Percentiles rank a stretch among this genome's conserved stretches.
phyloP scores from a whole-genome alignment of 1,140 invertebrate species.

The Nymphalis io region DNA sequence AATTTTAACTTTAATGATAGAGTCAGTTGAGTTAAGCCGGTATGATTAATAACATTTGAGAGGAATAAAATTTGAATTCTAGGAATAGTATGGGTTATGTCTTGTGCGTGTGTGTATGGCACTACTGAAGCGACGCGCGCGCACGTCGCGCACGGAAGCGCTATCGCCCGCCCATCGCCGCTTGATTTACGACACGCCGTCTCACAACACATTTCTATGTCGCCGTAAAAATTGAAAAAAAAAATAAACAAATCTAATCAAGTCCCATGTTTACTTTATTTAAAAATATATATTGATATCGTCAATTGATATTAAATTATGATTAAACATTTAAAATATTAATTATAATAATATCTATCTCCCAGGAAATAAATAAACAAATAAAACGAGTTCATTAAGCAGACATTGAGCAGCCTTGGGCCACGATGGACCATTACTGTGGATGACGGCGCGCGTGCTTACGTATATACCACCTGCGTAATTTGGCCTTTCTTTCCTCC shows the following conservation, averaged over 20 bases:
- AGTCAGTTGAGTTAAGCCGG: slow-evolving; percentile 61
- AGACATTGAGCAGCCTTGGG: slow-evolving; percentile 44
- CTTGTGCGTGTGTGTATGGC: slow-evolving; percentile 32
- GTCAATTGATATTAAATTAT: slow-evolving; percentile 4
- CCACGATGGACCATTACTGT: slow-evolving; percentile 67
- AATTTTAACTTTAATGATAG: slow-evolving; percentile 74
- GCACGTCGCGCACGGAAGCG: slow-evolving; percentile 53
- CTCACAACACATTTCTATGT: slow-evolving; percentile 54
- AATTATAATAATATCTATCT: neutral
- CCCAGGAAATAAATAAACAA: slow-evolving; percentile 37
- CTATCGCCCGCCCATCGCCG: slow-evolving; percentile 66
- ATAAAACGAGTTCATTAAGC: slow-evolving; percentile 57
- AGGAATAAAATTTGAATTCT: slow-evolving; percentile 59
- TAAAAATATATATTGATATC: neutral
- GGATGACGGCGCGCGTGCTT: slow-evolving; percentile 74
- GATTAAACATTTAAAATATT: neutral
- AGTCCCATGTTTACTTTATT: neutral
- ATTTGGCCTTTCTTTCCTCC: slow-evolving; percentile 42
- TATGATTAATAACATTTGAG: slow-evolving; percentile 64
- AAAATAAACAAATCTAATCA: slow-evolving; percentile 37
- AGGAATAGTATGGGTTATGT: slow-evolving; percentile 47
- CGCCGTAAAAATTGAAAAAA: slow-evolving; percentile 42
- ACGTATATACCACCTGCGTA: slow-evolving; percentile 41
- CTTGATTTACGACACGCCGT: slow-evolving; percentile 67
- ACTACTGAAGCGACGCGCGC: slow-evolving; percentile 36